Percentiles rank a stretch among this genome's conserved stretches.
These are phyloP conservation scores for Saxicola maurus DNA, from an alignment of 2,797 vertebrate genomes.

Conservation along the genomic window DNA sequence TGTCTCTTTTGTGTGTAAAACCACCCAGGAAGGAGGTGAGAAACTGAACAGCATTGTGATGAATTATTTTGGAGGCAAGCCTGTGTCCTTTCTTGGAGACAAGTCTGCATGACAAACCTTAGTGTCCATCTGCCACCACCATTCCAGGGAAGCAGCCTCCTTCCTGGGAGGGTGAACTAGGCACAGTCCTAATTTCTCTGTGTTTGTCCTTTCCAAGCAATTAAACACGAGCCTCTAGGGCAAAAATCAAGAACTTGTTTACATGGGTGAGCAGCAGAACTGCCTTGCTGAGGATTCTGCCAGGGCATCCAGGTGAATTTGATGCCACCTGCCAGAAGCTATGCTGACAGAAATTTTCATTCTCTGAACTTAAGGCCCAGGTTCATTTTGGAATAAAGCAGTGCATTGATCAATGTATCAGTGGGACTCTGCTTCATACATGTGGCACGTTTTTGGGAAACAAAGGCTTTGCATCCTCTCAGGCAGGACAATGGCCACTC, in stretches of 20 bases:
- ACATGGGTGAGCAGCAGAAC: neutral
- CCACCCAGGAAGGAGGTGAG: neutral
- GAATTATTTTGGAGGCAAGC: neutral
- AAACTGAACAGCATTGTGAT: neutral
- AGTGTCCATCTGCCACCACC: rapidly evolving
- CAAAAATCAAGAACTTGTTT: neutral
- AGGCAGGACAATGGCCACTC: neutral
- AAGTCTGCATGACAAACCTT: neutral
- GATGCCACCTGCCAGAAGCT: neutral
- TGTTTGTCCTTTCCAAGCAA: neutral
- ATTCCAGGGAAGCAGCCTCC: neutral
- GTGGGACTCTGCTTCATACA: neutral
- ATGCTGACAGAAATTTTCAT: rapidly evolving
- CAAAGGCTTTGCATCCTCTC: neutral
- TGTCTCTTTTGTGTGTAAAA: neutral
- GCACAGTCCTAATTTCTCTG: neutral
- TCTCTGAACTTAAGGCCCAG: neutral
- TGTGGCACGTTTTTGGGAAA: neutral
- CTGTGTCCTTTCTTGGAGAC: neutral
- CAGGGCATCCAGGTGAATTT: neutral
- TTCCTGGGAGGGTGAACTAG: neutral
- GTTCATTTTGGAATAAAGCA: neutral
- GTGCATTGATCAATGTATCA: no score
- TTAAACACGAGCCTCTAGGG: neutral
- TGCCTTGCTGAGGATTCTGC: neutral